Percentiles rank a stretch among this genome's conserved stretches.
Evolutionary conservation across 2,113 vertebrate species (phyloP).

Genomic region (Halcyon senegalensis): DNA sequence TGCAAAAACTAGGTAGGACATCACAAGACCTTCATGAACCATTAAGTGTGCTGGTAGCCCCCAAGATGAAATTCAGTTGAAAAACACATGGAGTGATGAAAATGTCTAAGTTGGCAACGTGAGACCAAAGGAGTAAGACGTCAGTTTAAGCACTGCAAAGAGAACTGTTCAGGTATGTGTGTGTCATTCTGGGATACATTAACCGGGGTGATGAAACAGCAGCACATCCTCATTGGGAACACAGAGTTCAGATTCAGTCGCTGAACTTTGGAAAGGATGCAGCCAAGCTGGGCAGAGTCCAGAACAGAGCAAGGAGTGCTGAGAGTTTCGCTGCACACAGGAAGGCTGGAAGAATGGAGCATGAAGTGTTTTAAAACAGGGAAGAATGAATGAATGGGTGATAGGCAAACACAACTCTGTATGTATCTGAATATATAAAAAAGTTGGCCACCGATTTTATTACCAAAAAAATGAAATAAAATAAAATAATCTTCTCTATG

Average conservation of each 20-base stretch:
- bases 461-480: neutral
- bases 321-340: neutral
- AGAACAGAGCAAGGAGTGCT: neutral
- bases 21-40: neutral
- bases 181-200: neutral
- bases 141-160: neutral
- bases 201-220: constrained; percentile 40
- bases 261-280: constrained; percentile 43
- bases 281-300: neutral
- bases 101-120: neutral
- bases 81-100: neutral
- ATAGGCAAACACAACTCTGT: neutral
- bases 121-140: neutral
- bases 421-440: neutral
- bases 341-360: neutral
- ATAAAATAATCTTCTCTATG: neutral
- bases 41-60: neutral
- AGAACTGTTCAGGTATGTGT: neutral
- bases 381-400: neutral
- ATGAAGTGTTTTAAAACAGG: accelerated
- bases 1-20: neutral
- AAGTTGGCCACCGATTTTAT: neutral
- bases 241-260: neutral
- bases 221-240: neutral
- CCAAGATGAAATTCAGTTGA: neutral